Conservation (phyloP, 2,113 vertebrate species). For the Gallinago paraguaiae region DNA sequence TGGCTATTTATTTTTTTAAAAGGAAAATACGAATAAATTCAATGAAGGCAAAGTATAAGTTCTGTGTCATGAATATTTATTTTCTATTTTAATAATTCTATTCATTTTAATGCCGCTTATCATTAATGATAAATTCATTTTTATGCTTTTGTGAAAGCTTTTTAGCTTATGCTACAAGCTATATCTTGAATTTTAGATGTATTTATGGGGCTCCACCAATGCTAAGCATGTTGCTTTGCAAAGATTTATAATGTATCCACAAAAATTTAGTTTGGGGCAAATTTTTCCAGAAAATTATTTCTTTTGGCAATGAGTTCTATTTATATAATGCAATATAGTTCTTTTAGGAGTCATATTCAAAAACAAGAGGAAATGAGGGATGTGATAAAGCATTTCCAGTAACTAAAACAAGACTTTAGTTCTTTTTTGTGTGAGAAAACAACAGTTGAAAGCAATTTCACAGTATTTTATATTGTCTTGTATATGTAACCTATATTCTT, state of each 20-base stretch:
- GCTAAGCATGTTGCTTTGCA: background rate
- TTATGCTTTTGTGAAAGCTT: background rate
- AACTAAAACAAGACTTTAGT: background rate
- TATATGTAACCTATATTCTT: background rate
- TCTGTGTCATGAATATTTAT: background rate
- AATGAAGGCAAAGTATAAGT: background rate
- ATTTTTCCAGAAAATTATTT: background rate
- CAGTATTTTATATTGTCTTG: background rate
- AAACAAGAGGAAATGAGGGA: background rate
- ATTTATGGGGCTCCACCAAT: background rate
- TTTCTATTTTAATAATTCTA: background rate
- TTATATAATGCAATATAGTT: background rate
- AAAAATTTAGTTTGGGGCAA: background rate
- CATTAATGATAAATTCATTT: background rate
- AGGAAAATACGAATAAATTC: background rate
- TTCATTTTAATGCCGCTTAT: background rate
- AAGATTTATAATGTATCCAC: fast-evolving
- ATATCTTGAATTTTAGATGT: background rate
- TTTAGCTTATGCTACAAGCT: background rate
- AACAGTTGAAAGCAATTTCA: background rate
- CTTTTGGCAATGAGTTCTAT: background rate
- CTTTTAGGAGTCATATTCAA: background rate
- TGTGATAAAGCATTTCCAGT: background rate
- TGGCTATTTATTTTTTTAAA: background rate
- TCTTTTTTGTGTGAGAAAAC: background rate